Percentiles rank a stretch among this genome's conserved stretches.
Evolutionary conservation across 2,888 invertebrate genomes (phyloP).

Genomic region (Parnassius apollo): DNA sequence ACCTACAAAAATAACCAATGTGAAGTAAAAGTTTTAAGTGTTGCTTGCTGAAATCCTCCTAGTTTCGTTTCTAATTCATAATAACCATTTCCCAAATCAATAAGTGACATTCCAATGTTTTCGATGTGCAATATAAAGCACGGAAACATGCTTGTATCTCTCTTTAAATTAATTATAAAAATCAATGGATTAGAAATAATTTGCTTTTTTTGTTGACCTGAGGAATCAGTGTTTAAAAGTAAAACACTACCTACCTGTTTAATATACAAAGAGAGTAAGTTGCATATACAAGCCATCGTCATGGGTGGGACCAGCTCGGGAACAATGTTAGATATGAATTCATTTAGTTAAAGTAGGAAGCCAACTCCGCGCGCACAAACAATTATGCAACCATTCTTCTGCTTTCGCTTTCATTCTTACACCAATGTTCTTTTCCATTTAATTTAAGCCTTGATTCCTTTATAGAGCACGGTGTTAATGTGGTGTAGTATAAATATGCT

Average conservation of each 20-base stretch:
- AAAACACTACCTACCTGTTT: background rate
- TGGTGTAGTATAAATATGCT: conserved; percentile 33
- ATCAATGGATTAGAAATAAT: background rate
- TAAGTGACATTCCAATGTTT: conserved; percentile 80
- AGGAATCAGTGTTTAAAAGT: conserved; percentile 3
- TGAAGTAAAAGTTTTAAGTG: conserved; percentile 1
- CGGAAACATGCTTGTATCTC: conserved; percentile 47
- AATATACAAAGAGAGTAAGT: conserved; percentile 42
- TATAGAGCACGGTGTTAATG: conserved; percentile 38
- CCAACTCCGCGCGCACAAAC: conserved; percentile 54
- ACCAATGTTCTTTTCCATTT: conserved; percentile 34
- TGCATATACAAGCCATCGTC: conserved; percentile 76
- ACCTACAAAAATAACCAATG: conserved; percentile 1
- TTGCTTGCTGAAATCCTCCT: conserved; percentile 17
- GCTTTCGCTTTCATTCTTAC: conserved; percentile 38
- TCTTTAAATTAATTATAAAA: conserved; percentile 14
- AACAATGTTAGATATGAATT: conserved; percentile 78
- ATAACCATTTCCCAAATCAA: conserved; percentile 69
- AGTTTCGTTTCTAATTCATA: conserved; percentile 45
- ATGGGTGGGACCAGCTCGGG: conserved; percentile 81
- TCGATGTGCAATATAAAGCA: conserved; percentile 67
- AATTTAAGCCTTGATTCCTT: conserved; percentile 39
- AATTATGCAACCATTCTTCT: conserved; percentile 58
- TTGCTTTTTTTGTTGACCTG: background rate
- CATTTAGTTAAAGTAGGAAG: conserved; percentile 71